Conservation (phyloP, 2,797 vertebrate species). For the Tapirus indicus region DNA sequence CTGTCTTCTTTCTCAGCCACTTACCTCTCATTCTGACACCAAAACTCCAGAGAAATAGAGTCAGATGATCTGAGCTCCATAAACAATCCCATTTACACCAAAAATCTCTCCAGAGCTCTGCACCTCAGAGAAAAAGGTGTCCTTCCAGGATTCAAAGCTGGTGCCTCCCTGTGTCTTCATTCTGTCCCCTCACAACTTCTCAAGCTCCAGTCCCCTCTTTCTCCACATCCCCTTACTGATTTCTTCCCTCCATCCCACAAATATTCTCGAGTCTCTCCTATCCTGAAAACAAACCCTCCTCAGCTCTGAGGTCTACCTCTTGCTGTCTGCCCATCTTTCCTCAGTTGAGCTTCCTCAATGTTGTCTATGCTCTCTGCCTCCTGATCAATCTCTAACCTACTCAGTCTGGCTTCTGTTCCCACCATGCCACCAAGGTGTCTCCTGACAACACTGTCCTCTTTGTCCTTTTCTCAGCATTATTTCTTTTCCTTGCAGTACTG, state of each 20-base stretch:
- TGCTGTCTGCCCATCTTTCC: not conserved
- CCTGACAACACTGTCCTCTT: not conserved
- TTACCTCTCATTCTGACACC: too few relatives aligned
- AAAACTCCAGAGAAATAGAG: too few relatives aligned
- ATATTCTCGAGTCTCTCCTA: too few relatives aligned
- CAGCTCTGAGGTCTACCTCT: too few relatives aligned
- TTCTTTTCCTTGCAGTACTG: too few relatives aligned
- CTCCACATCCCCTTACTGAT: not conserved
- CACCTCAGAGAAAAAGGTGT: not conserved
- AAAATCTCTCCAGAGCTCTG: too few relatives aligned
- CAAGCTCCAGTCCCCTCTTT: not conserved
- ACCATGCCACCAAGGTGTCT: not conserved
- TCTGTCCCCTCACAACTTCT: not conserved
- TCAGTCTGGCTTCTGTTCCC: not conserved
- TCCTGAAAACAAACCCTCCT: too few relatives aligned
- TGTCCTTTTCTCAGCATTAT: too few relatives aligned
- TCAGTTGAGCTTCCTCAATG: not conserved
- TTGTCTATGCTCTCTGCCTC: not conserved
- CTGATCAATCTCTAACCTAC: not conserved
- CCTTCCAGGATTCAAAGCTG: not conserved
- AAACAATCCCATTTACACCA: too few relatives aligned
- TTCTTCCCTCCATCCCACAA: too few relatives aligned
- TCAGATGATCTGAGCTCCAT: too few relatives aligned
- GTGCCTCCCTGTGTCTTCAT: not conserved
- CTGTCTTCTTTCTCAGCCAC: too few relatives aligned